These are phyloP conservation scores for Pachyseris speciosa DNA, from an alignment of 64 coral and sea anemone genomes.

Conservation along the genomic window DNA sequence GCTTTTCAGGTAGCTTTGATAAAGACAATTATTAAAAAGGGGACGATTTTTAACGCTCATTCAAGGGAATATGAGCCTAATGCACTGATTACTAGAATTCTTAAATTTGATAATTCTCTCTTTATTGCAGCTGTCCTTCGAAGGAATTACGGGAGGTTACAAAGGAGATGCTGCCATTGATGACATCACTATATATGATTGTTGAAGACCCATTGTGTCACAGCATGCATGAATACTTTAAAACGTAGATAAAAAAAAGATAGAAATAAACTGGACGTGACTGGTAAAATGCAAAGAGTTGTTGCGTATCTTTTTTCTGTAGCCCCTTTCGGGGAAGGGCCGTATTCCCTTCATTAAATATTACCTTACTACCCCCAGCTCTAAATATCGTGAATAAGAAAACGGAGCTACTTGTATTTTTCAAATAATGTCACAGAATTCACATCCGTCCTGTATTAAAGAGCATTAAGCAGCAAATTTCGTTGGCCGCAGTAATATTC, in stretches of 20 bases:
- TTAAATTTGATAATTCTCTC: background rate
- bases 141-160: slow-evolving; percentile 19
- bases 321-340: no score
- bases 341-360: no score
- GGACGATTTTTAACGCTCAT: background rate
- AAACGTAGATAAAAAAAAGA: background rate
- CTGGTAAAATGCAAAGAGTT: background rate
- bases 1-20: no score
- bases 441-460: no score
- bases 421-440: no score
- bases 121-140: slow-evolving; percentile 6
- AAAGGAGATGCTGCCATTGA: slow-evolving; percentile 23
- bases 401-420: no score
- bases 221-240: background rate
- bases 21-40: background rate
- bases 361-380: no score
- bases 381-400: no score
- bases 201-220: background rate
- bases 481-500: no score
- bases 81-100: no score
- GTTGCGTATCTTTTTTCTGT: background rate
- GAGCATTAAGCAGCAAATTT: no score
- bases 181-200: slow-evolving; percentile 14
- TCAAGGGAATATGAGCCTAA: no score
- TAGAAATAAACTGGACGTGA: background rate